phyloP scores from a whole-genome alignment of 2,113 vertebrate species.

The Seriola aureovittata region DNA sequence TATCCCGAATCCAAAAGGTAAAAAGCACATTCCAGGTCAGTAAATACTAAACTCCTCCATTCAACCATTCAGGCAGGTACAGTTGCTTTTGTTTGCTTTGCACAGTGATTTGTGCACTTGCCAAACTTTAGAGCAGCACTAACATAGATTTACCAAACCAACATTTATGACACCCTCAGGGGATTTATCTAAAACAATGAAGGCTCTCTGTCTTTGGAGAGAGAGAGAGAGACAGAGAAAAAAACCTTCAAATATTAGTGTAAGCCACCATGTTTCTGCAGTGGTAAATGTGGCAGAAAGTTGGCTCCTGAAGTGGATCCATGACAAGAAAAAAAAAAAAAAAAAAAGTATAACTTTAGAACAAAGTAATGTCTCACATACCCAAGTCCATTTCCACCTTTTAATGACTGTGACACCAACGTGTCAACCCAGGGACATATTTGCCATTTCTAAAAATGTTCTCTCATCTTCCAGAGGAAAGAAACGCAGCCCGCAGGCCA shows the following conservation, averaged over 20 bases:
- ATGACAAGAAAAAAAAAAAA: conserved; percentile 3
- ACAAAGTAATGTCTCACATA: conserved; percentile 31
- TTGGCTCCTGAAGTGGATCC: not conserved
- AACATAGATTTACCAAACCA: conserved; percentile 50
- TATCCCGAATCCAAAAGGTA: not conserved
- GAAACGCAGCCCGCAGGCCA: conserved; percentile 47
- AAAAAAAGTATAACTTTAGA: conserved; percentile 32
- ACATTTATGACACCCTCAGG: conserved; percentile 56
- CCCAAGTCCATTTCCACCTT: conserved; percentile 31
- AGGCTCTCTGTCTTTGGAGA: conserved; percentile 46
- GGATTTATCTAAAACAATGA: conserved; percentile 60
- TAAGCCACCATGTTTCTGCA: conserved; percentile 43
- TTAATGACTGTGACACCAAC: conserved; percentile 41
- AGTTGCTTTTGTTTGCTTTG: conserved; percentile 10
- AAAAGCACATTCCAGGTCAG: not conserved
- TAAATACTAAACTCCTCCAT: conserved; percentile 34
- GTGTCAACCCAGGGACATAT: conserved; percentile 44
- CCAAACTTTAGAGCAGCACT: conserved; percentile 27
- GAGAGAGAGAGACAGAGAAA: not conserved
- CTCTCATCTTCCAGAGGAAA: conserved; percentile 49
- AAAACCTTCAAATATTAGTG: conserved; percentile 58
- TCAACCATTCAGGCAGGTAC: not conserved
- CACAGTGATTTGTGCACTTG: conserved; percentile 44
- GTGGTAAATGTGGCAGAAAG: conserved; percentile 42
- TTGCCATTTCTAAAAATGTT: conserved; percentile 56